These are phyloP conservation scores for Etheostoma spectabile DNA, from an alignment of 2,113 vertebrate species.

Conservation along the genomic window DNA sequence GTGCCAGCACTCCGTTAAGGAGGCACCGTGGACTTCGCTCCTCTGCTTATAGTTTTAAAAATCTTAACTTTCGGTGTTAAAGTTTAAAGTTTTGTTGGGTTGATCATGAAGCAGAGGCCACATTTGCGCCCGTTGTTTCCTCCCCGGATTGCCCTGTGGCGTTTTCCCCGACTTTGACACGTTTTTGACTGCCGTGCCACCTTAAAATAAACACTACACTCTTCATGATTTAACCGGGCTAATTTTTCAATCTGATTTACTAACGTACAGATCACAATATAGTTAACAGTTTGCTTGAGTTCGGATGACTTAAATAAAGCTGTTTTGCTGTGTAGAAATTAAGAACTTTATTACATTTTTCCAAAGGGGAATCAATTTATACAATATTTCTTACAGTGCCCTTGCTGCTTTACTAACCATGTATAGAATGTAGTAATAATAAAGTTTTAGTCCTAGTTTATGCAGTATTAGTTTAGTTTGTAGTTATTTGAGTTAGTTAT, in stretches of 20 bases:
- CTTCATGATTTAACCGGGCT: conserved; percentile 63
- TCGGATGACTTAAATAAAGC: too few species aligned
- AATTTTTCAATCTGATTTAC: conserved; percentile 63
- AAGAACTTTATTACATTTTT: not conserved
- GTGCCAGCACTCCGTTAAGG: conserved; percentile 83
- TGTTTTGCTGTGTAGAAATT: not conserved
- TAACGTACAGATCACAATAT: not conserved
- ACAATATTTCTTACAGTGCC: not conserved
- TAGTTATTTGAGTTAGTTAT: too few species aligned
- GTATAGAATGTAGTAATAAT: too few species aligned
- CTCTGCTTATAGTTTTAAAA: not conserved
- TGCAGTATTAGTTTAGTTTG: too few species aligned
- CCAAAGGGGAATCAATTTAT: not conserved
- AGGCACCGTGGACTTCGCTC: conserved; percentile 54
- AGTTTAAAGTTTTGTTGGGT: not conserved
- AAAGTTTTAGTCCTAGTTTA: too few species aligned
- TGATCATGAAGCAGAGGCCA: not conserved
- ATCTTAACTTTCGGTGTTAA: not conserved
- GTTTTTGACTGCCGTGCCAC: conserved; percentile 55
- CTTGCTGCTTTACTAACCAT: not conserved
- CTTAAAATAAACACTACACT: conserved; percentile 81
- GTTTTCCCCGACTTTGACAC: not conserved
- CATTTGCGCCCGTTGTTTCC: not conserved
- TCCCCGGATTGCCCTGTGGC: accelerated
- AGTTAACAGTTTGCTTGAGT: not conserved